A percentile compares a stretch with the other conserved stretches of the same genome.
These are phyloP conservation scores for Metallyticus violacea DNA, from an alignment of 2,888 invertebrate genomes.

Conservation along the genomic window DNA sequence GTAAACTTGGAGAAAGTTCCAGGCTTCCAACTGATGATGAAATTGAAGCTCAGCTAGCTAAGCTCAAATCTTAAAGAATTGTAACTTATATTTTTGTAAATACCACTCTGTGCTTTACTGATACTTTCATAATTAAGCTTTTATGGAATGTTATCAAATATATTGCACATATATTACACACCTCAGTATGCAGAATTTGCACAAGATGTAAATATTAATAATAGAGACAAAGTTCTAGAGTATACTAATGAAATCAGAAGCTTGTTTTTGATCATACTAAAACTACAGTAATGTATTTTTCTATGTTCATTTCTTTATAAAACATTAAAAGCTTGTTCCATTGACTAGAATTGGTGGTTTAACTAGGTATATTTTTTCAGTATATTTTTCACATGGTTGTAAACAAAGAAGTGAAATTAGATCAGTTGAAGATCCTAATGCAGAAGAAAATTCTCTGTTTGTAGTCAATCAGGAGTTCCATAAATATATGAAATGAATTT, in stretches of 20 bases:
- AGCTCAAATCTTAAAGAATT: slow-evolving; percentile 43
- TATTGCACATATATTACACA: not conserved
- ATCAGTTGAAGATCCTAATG: no score
- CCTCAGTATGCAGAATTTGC: not conserved
- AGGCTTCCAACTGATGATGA: slow-evolving; percentile 64
- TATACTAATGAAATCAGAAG: not conserved
- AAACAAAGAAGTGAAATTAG: no score
- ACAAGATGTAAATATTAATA: not conserved
- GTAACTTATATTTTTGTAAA: not conserved
- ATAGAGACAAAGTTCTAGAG: not conserved
- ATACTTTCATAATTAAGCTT: not conserved
- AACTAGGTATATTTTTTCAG: no score
- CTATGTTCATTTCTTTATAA: no score
- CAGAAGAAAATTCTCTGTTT: no score
- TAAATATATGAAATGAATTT: no score
- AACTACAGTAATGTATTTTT: not conserved
- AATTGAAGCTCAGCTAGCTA: slow-evolving; percentile 69
- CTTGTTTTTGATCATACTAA: no score
- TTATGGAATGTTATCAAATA: not conserved
- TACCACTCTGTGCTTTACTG: not conserved
- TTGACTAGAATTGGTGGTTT: no score
- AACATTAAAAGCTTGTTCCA: no score
- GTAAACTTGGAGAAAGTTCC: slow-evolving; percentile 22
- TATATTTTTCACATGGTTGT: no score
- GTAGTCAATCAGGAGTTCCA: no score